A percentile compares a stretch with the other conserved stretches of the same genome.
phyloP scores from a whole-genome alignment of 1,140 invertebrate genomes.

The Meloidogyne exigua region DNA sequence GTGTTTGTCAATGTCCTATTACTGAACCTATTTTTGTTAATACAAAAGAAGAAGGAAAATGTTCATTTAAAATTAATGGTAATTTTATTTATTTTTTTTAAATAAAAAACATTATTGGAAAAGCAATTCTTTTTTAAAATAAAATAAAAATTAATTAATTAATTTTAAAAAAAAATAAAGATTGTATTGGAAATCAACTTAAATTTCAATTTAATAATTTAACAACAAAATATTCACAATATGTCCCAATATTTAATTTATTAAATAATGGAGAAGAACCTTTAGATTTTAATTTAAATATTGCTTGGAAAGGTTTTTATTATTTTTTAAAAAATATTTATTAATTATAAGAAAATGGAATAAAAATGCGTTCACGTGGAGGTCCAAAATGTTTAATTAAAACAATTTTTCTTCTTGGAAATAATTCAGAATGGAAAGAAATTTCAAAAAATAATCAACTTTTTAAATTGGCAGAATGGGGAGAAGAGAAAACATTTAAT shows the following conservation, averaged over 20 bases:
- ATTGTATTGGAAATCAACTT: conserved; percentile 13
- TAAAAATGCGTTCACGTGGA: conserved; percentile 34
- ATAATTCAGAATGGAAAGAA: conserved; percentile 28
- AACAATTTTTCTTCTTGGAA: conserved; percentile 15
- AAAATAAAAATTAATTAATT: neutral
- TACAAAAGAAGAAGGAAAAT: conserved; percentile 23
- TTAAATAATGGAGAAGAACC: conserved; percentile 1
- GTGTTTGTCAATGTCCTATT: conserved; percentile 26
- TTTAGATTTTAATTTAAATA: conserved; percentile 12
- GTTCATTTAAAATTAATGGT: conserved; percentile 15
- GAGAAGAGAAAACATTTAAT: conserved; percentile 17
- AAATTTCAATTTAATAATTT: neutral
- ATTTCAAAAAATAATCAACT: conserved; percentile 7
- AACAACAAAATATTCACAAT: neutral
- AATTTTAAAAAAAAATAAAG: neutral
- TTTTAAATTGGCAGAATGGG: conserved; percentile 35
- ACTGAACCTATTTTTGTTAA: conserved; percentile 24
- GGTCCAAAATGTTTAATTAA: conserved; percentile 38
- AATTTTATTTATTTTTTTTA: too few relatives aligned
- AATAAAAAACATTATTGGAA: too few relatives aligned
- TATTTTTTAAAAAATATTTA: neutral
- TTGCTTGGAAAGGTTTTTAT: conserved; percentile 27
- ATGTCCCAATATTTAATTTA: conserved; percentile 11
- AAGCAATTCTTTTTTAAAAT: too few relatives aligned
- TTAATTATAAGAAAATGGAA: conserved; percentile 32